phyloP scores from a whole-genome alignment of 2,113 vertebrate genomes.

The Cyprinus carpio region DNA sequence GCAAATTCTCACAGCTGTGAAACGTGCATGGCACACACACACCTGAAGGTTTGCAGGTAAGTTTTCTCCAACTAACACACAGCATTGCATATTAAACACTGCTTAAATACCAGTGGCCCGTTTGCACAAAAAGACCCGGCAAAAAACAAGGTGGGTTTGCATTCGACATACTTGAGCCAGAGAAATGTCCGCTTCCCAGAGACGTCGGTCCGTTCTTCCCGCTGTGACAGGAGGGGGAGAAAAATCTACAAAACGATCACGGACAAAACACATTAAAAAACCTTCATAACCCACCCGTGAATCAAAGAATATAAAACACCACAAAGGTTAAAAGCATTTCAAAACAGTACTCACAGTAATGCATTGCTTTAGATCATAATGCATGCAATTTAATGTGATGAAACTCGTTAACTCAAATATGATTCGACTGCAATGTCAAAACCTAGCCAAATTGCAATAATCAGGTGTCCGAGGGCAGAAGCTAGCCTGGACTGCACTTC shows the following conservation, averaged over 20 bases:
- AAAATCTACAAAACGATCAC: constrained; percentile 92
- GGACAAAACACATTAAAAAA: constrained; percentile 59
- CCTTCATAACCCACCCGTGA: neutral
- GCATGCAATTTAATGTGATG: neutral
- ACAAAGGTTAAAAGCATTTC: neutral
- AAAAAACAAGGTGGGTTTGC: constrained; percentile 3
- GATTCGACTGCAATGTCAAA: neutral
- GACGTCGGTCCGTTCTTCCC: constrained; percentile 97
- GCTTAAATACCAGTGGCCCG: neutral
- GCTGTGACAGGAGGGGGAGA: constrained; percentile 98
- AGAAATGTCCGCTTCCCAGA: constrained; percentile 96
- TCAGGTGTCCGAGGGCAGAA: neutral
- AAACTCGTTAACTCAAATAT: neutral
- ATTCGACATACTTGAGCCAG: constrained; percentile 92
- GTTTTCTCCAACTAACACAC: neutral
- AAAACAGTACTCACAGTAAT: no score
- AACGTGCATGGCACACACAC: neutral
- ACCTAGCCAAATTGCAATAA: neutral
- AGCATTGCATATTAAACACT: neutral
- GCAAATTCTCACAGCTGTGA: neutral
- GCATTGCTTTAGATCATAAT: no score
- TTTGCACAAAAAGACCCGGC: neutral
- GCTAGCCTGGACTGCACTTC: neutral
- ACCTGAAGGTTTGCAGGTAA: neutral
- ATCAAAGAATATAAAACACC: neutral